Evolutionary conservation across 2,888 invertebrate genomes (phyloP), one percentile per base, ranked within the genome.

Genomic region (Drosophila pseudotalamancana): DNA sequence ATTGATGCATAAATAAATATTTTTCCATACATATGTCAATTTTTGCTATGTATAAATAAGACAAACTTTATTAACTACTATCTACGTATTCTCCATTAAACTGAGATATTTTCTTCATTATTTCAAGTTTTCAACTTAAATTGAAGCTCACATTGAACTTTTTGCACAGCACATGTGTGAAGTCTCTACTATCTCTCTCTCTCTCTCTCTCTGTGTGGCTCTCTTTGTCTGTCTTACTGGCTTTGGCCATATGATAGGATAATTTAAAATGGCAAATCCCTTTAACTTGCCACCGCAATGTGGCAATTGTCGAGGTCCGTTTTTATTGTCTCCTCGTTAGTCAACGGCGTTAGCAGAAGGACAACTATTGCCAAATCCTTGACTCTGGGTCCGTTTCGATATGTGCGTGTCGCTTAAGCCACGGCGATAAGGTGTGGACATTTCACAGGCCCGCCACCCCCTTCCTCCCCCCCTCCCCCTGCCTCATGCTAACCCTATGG

Each of bases 261-360:
- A 61, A 83, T 74, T 83, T 87, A 63, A 62, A 72, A 77, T 59
- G 35, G 64, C 35, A 84, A 87, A 72, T 84, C 81, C 85, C 65
- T 84, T 82, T 71, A 87, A 70, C 83, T 71, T 72, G 60, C 67
- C 49, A 63, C 83, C 83, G 74, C 87, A 87, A 87, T 82, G 83
- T 87, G 87, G 86, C 83, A 83, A 83, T 83, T 83, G 86, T 29
- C 77, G n/a, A 48, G 50, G 45, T 50, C 76, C 46, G 82, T 85
- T 83, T 87, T 87, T 87, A 83, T 77, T 85, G 83, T 82, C 55
- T 69, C 39, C 66, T 85, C 86, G 86, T 85, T 82, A 84, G 85
- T 77, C 87, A 77, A 60, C 32, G 60, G 32, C 53, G 56, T 42
- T 32, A 21, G n/a, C n/a, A 23, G 21, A 4, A 42, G 64, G 43